Conservation (phyloP, 2,113 vertebrate species). For the Prunella himalayana region DNA sequence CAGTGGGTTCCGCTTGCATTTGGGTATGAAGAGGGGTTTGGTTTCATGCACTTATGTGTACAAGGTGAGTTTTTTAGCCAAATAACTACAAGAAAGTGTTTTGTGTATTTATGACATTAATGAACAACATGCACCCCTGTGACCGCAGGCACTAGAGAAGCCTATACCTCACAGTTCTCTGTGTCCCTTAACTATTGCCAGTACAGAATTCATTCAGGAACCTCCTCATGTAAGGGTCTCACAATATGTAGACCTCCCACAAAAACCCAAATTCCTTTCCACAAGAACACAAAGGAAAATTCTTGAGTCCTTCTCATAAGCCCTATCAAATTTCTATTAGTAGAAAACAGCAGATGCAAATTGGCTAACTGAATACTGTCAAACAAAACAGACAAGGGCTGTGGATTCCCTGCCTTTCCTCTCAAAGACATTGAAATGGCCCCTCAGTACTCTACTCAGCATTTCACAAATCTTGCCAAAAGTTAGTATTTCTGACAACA, state of each 20-base stretch:
- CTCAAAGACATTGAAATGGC: neutral
- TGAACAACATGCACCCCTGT: neutral
- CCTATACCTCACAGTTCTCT: neutral
- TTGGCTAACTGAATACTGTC: neutral
- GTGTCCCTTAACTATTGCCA: neutral
- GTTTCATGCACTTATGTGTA: neutral
- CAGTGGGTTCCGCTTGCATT: neutral
- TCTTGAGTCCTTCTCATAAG: neutral
- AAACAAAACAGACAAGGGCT: neutral
- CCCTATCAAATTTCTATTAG: neutral
- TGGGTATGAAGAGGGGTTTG: neutral
- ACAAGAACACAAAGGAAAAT: neutral
- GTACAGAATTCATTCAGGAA: neutral
- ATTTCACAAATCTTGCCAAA: neutral
- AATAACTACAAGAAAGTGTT: neutral
- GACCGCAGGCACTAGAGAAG: neutral
- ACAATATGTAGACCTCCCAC: neutral
- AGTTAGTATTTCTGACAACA: neutral
- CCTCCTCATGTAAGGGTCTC: neutral
- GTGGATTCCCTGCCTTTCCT: neutral
- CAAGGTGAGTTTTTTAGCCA: neutral
- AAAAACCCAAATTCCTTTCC: neutral
- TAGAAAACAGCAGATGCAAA: neutral
- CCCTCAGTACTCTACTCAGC: neutral
- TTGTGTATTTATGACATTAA: neutral